phyloP scores from a whole-genome alignment of 1,140 invertebrate species.

The Lasioglossum albipes region DNA sequence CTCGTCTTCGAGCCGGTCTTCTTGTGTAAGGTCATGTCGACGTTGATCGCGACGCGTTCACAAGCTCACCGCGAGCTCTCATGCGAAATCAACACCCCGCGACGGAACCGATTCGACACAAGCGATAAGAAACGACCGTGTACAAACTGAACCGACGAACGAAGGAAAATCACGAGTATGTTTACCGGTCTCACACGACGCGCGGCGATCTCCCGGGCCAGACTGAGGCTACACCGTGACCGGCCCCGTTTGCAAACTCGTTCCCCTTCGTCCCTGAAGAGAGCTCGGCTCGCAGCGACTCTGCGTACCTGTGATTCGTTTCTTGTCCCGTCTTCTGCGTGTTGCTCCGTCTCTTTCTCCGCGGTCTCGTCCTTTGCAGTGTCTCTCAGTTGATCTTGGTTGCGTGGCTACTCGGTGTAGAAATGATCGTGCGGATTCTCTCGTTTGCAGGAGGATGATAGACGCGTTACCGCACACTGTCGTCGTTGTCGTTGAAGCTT shows the following conservation, averaged over 20 bases:
- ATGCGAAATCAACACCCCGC: background rate
- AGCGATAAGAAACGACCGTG: background rate
- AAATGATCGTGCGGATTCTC: too few relatives aligned
- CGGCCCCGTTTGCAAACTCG: slow-evolving; percentile 55
- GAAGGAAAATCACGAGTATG: background rate
- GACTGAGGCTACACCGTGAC: slow-evolving; percentile 36
- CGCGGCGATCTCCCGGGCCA: slow-evolving; percentile 28
- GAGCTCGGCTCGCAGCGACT: background rate
- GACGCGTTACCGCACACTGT: too few relatives aligned
- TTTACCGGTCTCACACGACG: background rate
- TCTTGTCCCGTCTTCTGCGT: background rate
- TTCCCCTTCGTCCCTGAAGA: slow-evolving; percentile 34
- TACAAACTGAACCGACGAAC: background rate
- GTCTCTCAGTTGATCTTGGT: too few relatives aligned
- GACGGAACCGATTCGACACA: too few relatives aligned
- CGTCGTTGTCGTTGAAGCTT: background rate
- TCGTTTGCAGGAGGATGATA: too few relatives aligned
- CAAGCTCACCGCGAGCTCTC: background rate
- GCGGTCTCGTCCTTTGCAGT: too few relatives aligned
- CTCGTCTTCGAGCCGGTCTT: slow-evolving; percentile 45
- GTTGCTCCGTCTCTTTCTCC: background rate
- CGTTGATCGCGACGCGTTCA: background rate
- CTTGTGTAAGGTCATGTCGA: slow-evolving; percentile 54
- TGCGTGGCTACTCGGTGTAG: too few relatives aligned
- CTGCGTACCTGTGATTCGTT: slow-evolving; percentile 5